These are phyloP conservation scores for Caenorhabditis uteleia DNA, from an alignment of 2,888 invertebrate species.

Conservation along the genomic window DNA sequence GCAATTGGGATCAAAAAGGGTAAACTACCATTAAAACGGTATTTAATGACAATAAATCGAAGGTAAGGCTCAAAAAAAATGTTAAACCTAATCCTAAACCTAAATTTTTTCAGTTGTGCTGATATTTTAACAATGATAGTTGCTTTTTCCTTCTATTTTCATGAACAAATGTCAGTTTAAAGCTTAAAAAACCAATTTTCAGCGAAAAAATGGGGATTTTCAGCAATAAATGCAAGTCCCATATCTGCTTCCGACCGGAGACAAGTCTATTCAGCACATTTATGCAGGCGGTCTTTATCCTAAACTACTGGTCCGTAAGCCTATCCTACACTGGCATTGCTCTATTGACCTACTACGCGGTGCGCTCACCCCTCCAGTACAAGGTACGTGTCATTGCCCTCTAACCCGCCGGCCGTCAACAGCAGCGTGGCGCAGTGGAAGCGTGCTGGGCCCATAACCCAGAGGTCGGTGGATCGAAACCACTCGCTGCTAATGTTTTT, in stretches of 20 bases:
- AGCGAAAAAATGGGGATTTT: not conserved
- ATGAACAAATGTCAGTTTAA: conserved; percentile 16
- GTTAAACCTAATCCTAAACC: too few species aligned
- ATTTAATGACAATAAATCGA: conserved; percentile 43
- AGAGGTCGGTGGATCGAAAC: conserved; percentile 80
- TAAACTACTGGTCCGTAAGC: conserved; percentile 54
- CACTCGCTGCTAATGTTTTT: conserved; percentile 56
- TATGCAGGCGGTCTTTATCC: conserved; percentile 40
- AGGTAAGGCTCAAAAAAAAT: too few species aligned
- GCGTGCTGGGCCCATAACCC: conserved; percentile 87
- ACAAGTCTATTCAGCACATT: conserved; percentile 11
- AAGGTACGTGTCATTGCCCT: conserved; percentile 44
- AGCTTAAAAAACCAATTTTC: not conserved
- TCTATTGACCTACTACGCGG: conserved; percentile 53
- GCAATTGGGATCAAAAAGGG: conserved; percentile 36
- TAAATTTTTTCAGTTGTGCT: too few species aligned
- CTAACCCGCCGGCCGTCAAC: too few species aligned
- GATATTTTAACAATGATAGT: conserved; percentile 35
- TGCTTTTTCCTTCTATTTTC: conserved; percentile 22
- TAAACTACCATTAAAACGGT: conserved; percentile 41
- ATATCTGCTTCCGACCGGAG: conserved; percentile 28
- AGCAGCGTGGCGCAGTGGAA: conserved; percentile 69
- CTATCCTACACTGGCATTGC: conserved; percentile 52
- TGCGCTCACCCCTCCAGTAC: conserved; percentile 49
- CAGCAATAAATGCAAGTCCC: conserved; percentile 2